A percentile compares a stretch with the other conserved stretches of the same genome.
Evolutionary conservation across 2,113 vertebrate species (phyloP).

Genomic region (Syngnathus floridae): DNA sequence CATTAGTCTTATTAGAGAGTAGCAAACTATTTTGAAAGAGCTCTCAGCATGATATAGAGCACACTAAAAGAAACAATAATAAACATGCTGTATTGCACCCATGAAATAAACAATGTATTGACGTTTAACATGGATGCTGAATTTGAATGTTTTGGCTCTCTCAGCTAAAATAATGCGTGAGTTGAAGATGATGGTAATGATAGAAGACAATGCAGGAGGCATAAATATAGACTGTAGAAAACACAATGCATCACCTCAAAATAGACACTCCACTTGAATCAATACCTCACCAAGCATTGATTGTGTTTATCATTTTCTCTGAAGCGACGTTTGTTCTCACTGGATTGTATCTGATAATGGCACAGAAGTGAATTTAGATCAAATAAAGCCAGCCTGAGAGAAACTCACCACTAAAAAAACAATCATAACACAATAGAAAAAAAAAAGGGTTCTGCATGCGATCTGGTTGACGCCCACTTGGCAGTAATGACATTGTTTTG

Average conservation of each 20-base stretch:
- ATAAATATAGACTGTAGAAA: neutral
- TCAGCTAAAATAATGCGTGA: neutral
- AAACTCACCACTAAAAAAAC: neutral
- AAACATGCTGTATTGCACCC: neutral
- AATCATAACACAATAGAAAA: constrained; percentile 12
- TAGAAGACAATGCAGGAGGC: neutral
- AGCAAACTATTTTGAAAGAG: neutral
- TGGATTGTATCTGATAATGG: neutral
- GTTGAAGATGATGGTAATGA: neutral
- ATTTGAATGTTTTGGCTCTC: neutral
- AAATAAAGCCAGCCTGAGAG: constrained; percentile 18
- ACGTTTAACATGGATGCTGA: neutral
- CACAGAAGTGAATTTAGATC: constrained; percentile 20
- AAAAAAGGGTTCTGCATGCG: neutral
- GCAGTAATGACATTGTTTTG: constrained; percentile 49
- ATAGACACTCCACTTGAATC: neutral
- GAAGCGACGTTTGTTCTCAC: neutral
- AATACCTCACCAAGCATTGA: neutral
- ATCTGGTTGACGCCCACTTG: constrained; percentile 32
- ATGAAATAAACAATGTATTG: neutral
- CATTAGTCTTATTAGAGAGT: neutral
- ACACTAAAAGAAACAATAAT: neutral
- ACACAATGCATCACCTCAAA: neutral
- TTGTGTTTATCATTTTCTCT: neutral
- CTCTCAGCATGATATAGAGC: neutral